Evolutionary conservation across 2,113 vertebrate genomes (phyloP), one percentile per base, ranked within the genome.

Genomic region (Pollachius pollachius): DNA sequence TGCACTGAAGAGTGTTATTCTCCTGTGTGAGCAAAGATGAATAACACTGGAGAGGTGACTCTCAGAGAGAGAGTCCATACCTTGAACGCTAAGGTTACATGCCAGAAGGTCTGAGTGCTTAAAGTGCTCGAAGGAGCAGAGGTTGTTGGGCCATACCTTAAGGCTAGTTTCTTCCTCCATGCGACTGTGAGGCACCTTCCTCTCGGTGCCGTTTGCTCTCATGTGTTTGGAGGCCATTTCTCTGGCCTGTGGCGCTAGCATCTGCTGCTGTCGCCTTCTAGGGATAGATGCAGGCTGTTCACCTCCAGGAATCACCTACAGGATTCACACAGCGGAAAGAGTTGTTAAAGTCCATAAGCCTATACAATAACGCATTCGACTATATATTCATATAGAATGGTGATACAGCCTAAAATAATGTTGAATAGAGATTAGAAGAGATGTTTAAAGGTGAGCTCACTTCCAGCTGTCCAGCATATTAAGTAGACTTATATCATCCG

Each of bases 141-240:
- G 41, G 41, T 48, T 48, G 41, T 48, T 48, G 16, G 21, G 48
- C 54, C 17, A 13, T 92, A 96, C 95, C 93, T 90, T 86, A 65
- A 97, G 90, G 69, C 92, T 89, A 52, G 84, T 79, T 59, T 94
- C 93, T 52, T 89, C 82, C 15, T 91, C 89, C 78, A 95, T 91
- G 12, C 93, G 89, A 21, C 87, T 89, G 75, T 94, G 92, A 71
- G 90, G 93, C 59, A 94, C 87, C 75, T 92, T 91, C 75, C 81
- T 92, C 84, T 94, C 91, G 3, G 77, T 13, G 52, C 76, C 80
- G 76, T 65, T 87, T 71, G 71, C 71, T 48, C 85, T 85, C 61
- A 65, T 73, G 89, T 85, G 79, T 4, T 73, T 87, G 15, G 85
- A 83, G 74, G 83, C 84, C 75, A 85, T 64, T 80, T 89, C 92